Evolutionary conservation across 1,140 invertebrate genomes (phyloP).

Genomic region (Tetramorium alpestre): DNA sequence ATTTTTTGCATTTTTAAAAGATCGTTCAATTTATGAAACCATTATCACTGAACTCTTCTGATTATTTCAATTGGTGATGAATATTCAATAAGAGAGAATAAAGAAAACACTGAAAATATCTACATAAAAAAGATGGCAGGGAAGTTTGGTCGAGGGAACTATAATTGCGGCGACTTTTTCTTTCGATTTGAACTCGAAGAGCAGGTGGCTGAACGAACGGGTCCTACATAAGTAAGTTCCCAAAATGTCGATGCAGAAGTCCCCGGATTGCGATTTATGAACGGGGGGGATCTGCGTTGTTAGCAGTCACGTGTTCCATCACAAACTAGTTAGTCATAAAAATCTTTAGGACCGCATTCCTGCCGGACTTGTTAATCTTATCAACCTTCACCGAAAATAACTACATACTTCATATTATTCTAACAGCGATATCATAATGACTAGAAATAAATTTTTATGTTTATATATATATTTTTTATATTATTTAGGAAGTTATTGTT

Average conservation of each 20-base stretch:
- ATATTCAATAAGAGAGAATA: neutral
- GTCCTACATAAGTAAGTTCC: constrained; percentile 71
- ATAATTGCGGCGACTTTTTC: constrained; percentile 48
- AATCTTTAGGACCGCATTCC: constrained; percentile 33
- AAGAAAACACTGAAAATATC: neutral
- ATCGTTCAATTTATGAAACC: neutral
- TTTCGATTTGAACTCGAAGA: constrained; percentile 1
- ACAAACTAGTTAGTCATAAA: constrained; percentile 46
- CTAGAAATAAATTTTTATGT: too few species aligned
- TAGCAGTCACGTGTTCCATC: constrained; percentile 13
- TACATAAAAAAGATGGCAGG: neutral
- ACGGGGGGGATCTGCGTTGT: constrained; percentile 7
- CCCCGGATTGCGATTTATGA: constrained; percentile 10
- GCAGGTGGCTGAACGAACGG: constrained; percentile 65
- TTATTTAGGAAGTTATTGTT: too few species aligned
- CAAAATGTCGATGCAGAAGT: constrained; percentile 58
- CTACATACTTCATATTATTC: neutral
- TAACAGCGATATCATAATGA: neutral
- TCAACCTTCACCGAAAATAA: constrained; percentile 42
- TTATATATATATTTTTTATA: too few species aligned
- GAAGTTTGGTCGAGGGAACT: constrained; percentile 52
- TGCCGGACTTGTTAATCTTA: constrained; percentile 30
- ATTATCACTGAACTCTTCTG: neutral
- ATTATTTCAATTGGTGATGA: neutral
- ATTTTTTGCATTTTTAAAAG: neutral